Evolutionary conservation across 2,888 invertebrate genomes (phyloP), one percentile per base, ranked within the genome.

Genomic region (Scaptomyza flava): DNA sequence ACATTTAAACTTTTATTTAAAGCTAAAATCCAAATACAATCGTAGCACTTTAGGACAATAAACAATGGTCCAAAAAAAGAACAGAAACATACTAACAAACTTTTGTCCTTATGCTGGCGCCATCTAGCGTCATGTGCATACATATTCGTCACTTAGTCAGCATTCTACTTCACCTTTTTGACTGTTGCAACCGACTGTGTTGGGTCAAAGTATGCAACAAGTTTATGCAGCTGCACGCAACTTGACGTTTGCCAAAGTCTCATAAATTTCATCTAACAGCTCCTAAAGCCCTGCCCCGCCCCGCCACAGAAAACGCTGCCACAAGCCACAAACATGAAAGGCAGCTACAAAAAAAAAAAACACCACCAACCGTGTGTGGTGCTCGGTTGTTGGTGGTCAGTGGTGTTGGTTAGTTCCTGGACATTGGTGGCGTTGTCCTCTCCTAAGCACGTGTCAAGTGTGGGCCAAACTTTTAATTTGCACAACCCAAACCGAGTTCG

Each of bases 391-490:
- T 23, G 33, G 30, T 20, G 23, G 34, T 23, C 9, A 11, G 34
- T 14, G 52, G 31, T 33, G 33, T 33, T 33, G 4, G 33, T 6
- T 5, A 27, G 27, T 27, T 27, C 4, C 6, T 27, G 27, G 27
- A 27, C 27, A 27, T 27, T 27, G 27, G 27, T 27, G 27, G 6
- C 27, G 27, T 27, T 27, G 6, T 36, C 8, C 65, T 60, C 14
- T 14, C 63, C 87, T 84, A 79, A 84, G 89, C 85, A 82, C 86
- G 88, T 85, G 87, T 89, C 84, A 82, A 85, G 89, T 79, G 74
- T 65, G 87, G 78, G 72, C 67, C 84, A 85, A 89, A 89, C 82
- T 81, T 89, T 89, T 89, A 89, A 89, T 89, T 84, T 89, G 82
- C 69, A 71, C 68, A 76, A 47, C 66, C 51, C 12, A 2, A 27